Conservation (phyloP, 2,113 vertebrate species). For the Neomonachus schauinslandi region DNA sequence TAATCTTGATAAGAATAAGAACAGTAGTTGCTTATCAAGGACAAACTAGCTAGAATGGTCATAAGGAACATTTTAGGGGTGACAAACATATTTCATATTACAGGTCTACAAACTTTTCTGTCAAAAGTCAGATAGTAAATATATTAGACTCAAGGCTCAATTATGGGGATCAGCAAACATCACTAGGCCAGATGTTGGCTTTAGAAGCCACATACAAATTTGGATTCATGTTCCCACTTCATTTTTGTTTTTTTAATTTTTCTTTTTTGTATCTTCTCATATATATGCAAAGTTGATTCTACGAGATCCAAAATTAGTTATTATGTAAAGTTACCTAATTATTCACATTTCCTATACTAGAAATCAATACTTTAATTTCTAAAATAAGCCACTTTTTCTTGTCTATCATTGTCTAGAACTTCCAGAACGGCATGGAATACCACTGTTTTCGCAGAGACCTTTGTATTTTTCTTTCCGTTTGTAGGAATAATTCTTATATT, state of each 20-base stretch:
- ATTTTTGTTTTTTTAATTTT: not conserved
- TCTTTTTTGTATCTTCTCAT: not conserved
- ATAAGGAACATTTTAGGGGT: not conserved
- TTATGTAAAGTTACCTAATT: not conserved
- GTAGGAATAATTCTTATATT: not conserved
- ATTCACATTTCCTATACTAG: not conserved
- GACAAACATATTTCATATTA: not conserved
- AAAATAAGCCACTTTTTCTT: not conserved
- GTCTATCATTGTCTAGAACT: not conserved
- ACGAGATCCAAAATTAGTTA: not conserved
- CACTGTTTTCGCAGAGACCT: not conserved
- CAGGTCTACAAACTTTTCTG: not conserved
- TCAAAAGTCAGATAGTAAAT: not conserved
- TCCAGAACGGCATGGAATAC: not conserved
- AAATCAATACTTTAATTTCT: not conserved
- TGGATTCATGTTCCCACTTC: not conserved
- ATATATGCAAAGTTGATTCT: not conserved
- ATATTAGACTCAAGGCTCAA: not conserved
- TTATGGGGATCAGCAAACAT: not conserved
- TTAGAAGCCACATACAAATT: not conserved
- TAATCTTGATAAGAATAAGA: not conserved
- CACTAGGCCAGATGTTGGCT: not conserved
- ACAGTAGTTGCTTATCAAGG: not conserved
- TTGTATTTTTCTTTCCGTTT: not conserved
- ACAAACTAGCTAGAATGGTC: not conserved